Percentiles rank a stretch among this genome's conserved stretches.
Evolutionary conservation across 2,113 vertebrate genomes (phyloP).

Genomic region (Oryctolagus cuniculus): mOryCun1.1 NC_091443.1:37613501-37614000

Average conservation of each 20-base stretch:
- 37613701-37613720: background rate
- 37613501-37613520: slow-evolving; percentile 62
- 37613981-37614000: background rate
- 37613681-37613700: background rate
- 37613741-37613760: slow-evolving; percentile 14
- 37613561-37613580: slow-evolving; percentile 51
- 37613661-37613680: background rate
- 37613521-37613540: slow-evolving; percentile 73
- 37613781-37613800: slow-evolving; percentile 3
- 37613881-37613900: slow-evolving; percentile 46
- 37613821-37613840: background rate
- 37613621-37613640: slow-evolving; percentile 30
- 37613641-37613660: background rate
- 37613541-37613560: slow-evolving; percentile 32
- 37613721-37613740: background rate
- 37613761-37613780: background rate
- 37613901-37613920: slow-evolving; percentile 6
- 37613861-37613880: background rate
- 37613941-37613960: background rate
- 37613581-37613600: slow-evolving; percentile 57
- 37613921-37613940: background rate
- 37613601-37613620: background rate
- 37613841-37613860: slow-evolving; percentile 45
- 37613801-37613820: background rate
- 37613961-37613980: background rate